Percentiles rank a stretch among this genome's conserved stretches.
phyloP scores from a whole-genome alignment of 2,888 invertebrate genomes.

The Rhodophaea formosa region DNA sequence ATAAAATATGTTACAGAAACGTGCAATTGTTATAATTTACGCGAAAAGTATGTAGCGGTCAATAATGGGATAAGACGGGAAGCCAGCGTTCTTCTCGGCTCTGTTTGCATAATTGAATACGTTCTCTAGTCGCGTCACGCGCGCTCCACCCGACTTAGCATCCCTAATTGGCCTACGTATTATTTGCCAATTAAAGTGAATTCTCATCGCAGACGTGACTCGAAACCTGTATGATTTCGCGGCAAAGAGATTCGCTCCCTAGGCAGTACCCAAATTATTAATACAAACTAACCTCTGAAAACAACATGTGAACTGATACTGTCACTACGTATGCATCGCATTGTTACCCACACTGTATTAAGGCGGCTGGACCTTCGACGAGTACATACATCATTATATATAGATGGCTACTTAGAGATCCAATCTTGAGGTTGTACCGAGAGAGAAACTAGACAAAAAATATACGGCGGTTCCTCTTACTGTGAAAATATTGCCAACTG shows the following conservation, averaged over 20 bases:
- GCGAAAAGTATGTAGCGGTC: slow-evolving; percentile 39
- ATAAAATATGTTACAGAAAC: slow-evolving; percentile 13
- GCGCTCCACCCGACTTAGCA: slow-evolving; percentile 77
- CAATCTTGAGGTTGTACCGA: no score
- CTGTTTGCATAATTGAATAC: slow-evolving; percentile 79
- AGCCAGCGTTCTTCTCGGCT: slow-evolving; percentile 63
- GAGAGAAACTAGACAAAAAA: no score
- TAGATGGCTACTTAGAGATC: no score
- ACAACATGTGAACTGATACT: neutral
- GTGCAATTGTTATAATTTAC: slow-evolving; percentile 11
- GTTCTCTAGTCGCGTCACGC: slow-evolving; percentile 75
- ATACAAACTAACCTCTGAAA: slow-evolving; percentile 51
- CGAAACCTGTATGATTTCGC: slow-evolving; percentile 69
- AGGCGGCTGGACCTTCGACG: no score
- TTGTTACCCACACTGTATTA: neutral
- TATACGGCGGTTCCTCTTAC: no score
- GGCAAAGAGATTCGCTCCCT: slow-evolving; percentile 52
- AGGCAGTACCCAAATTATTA: slow-evolving; percentile 48
- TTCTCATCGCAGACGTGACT: slow-evolving; percentile 78
- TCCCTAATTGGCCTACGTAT: slow-evolving; percentile 81
- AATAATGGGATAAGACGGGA: slow-evolving; percentile 43
- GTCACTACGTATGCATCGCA: neutral
- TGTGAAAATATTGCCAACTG: no score
- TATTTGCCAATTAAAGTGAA: slow-evolving; percentile 82
- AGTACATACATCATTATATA: no score